phyloP scores from a whole-genome alignment of 2,113 vertebrate species.

The Elephas maximus region DNA sequence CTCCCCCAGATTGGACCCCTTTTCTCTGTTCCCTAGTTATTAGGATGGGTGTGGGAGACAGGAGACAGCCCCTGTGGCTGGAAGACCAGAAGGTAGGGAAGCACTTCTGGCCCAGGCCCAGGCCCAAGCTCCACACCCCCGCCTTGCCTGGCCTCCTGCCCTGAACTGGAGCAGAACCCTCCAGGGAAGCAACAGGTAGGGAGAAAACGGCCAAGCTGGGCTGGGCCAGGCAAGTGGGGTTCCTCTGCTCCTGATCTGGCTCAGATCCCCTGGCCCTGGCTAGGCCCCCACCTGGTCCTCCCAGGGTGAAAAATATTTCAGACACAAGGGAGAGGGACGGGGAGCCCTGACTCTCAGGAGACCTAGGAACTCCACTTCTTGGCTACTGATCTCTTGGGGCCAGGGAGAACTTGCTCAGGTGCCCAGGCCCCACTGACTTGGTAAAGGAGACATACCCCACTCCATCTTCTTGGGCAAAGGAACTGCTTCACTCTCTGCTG shows the following conservation, averaged over 20 bases:
- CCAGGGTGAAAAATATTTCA: background rate
- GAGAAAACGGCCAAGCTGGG: background rate
- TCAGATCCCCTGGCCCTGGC: background rate
- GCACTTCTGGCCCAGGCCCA: background rate
- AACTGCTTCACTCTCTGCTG: background rate
- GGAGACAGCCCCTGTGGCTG: background rate
- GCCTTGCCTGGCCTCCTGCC: accelerated
- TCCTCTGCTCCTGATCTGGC: background rate
- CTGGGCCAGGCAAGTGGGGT: background rate
- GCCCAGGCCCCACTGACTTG: background rate
- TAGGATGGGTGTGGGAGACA: background rate
- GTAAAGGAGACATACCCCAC: background rate
- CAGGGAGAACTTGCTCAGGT: background rate
- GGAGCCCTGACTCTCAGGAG: background rate
- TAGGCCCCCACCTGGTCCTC: background rate
- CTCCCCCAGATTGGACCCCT: background rate
- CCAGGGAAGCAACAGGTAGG: background rate
- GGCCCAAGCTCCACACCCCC: background rate
- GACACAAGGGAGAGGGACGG: background rate
- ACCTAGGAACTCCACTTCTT: background rate
- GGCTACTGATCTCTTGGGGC: background rate
- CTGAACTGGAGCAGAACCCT: background rate
- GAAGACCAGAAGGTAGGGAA: background rate
- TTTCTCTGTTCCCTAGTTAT: background rate
- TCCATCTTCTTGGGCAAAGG: background rate